These are phyloP conservation scores for Boloria selene DNA, from an alignment of 2,888 invertebrate species.

Conservation along the genomic window DNA sequence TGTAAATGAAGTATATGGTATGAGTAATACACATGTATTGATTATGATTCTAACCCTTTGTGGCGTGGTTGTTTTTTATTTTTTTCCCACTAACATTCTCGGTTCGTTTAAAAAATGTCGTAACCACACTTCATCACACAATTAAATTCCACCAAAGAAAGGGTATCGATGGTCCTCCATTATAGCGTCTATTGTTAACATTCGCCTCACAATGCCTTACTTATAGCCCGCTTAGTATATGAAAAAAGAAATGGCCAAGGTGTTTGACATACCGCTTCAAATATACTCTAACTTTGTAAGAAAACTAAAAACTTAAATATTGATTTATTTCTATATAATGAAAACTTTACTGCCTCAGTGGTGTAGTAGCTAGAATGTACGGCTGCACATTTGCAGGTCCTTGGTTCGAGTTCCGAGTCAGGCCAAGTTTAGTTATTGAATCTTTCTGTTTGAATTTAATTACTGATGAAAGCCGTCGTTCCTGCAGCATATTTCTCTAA, in stretches of 20 bases:
- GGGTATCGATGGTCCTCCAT: constrained; percentile 78
- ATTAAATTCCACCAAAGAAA: constrained; percentile 79
- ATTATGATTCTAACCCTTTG: constrained; percentile 34
- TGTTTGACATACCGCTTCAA: constrained; percentile 46
- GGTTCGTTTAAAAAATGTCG: constrained; percentile 58
- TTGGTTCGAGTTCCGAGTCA: too few species aligned
- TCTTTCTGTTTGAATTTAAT: too few species aligned
- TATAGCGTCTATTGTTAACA: constrained; percentile 77
- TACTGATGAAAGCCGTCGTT: too few species aligned
- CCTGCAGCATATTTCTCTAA: too few species aligned
- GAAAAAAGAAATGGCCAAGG: constrained; percentile 76
- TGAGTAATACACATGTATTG: constrained; percentile 1
- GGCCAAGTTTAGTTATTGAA: too few species aligned
- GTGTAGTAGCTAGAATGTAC: too few species aligned
- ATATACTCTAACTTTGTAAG: constrained; percentile 22
- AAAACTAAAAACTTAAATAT: too few species aligned
- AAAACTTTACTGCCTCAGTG: too few species aligned
- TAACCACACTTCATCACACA: constrained; percentile 81
- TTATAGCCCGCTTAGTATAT: constrained; percentile 77
- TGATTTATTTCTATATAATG: too few species aligned
- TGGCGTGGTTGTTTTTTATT: constrained; percentile 21
- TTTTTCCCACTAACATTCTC: constrained; percentile 30
- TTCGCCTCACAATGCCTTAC: constrained; percentile 76
- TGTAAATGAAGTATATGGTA: background rate
- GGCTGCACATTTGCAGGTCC: too few species aligned